These are phyloP conservation scores for Rynchops niger DNA, from an alignment of 2,113 vertebrate genomes.

Conservation along the genomic window DNA sequence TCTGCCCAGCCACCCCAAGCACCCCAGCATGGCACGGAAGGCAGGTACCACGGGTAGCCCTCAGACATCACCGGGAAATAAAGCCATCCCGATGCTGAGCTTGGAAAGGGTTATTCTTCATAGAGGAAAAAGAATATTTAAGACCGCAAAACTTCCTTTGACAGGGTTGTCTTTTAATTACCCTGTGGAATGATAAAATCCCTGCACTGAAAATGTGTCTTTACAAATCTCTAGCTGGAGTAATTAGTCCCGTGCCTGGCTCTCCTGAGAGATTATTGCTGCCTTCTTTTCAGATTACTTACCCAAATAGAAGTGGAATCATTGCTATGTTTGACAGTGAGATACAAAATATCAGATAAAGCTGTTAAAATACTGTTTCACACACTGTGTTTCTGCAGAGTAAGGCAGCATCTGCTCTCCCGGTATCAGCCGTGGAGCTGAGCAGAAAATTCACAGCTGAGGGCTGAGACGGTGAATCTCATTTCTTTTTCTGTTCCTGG, in stretches of 20 bases:
- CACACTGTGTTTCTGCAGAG: neutral
- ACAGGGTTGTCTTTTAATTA: conserved; percentile 67
- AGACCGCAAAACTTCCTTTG: conserved; percentile 51
- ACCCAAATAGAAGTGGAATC: conserved; percentile 69
- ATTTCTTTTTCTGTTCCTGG: neutral
- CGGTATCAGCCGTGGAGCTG: neutral
- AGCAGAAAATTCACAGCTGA: conserved; percentile 58
- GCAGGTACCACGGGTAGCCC: neutral
- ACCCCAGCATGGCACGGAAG: fast-evolving
- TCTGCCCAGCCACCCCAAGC: neutral
- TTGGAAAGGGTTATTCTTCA: conserved; percentile 34
- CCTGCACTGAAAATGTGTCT: conserved; percentile 62
- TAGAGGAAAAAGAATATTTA: neutral
- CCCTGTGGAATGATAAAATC: conserved; percentile 65
- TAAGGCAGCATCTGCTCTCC: conserved; percentile 61
- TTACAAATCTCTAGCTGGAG: conserved; percentile 66
- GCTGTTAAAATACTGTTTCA: conserved; percentile 68
- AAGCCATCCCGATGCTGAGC: neutral
- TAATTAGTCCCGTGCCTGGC: conserved; percentile 66
- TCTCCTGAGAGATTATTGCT: conserved; percentile 69
- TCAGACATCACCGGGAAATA: neutral
- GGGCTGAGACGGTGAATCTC: conserved; percentile 25
- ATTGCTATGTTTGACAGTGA: conserved; percentile 66
- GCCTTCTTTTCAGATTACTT: conserved; percentile 68
- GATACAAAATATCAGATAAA: conserved; percentile 69